These are phyloP conservation scores for Drosophila equinoxialis DNA, from an alignment of 1,140 invertebrate species.

Conservation along the genomic window DNA sequence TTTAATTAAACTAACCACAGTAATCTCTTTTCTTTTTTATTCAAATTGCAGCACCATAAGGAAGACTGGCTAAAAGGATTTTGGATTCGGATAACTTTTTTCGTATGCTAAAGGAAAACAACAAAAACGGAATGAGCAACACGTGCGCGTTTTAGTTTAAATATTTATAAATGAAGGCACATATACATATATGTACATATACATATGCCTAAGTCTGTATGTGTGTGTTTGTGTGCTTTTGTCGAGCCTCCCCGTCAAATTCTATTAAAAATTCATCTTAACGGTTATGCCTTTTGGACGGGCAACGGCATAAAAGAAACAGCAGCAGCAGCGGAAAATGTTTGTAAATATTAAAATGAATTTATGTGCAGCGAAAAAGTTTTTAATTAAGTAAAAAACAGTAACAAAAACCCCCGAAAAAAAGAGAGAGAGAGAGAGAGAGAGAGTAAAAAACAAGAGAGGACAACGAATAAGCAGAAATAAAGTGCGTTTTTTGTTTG, in stretches of 20 bases:
- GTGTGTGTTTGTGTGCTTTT: constrained; percentile 26
- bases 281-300: constrained; percentile 71
- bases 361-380: constrained; percentile 76
- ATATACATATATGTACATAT: neutral
- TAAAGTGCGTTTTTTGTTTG: constrained; percentile 27
- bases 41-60: constrained; percentile 59
- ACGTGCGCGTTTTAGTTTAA: constrained; percentile 73
- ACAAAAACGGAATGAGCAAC: constrained; percentile 59
- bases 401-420: constrained; percentile 49
- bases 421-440: constrained; percentile 22
- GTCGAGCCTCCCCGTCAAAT: constrained; percentile 66
- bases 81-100: constrained; percentile 36
- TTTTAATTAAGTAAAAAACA: constrained; percentile 78
- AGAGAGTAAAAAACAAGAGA: constrained; percentile 7
- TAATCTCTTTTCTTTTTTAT: constrained; percentile 27
- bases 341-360: constrained; percentile 81
- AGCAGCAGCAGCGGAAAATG: constrained; percentile 48
- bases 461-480: constrained; percentile 42
- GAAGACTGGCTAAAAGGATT: constrained; percentile 59
- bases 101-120: constrained; percentile 38
- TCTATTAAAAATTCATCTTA: constrained; percentile 78
- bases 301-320: constrained; percentile 33
- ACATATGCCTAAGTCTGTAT: neutral
- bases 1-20: constrained; percentile 50
- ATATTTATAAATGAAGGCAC: constrained; percentile 64